Evolutionary conservation across 2,797 vertebrate genomes (phyloP).

Genomic region (Notoglanidium macrostoma): DNA sequence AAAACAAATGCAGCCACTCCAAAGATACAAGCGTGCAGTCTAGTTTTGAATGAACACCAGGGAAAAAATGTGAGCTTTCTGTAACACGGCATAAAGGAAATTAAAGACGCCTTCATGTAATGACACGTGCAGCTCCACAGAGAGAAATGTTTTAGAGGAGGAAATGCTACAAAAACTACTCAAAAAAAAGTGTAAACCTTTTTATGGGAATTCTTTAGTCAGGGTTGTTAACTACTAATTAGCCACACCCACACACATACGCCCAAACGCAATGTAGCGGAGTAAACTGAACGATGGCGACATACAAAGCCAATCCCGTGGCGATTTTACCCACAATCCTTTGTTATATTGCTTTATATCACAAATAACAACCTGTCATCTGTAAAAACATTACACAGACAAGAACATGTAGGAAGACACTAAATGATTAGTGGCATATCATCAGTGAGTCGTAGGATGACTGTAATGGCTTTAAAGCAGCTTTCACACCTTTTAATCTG

Average conservation of each 20-base stretch:
- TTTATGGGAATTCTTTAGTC: not conserved
- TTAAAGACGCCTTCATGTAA: not conserved
- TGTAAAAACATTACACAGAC: not conserved
- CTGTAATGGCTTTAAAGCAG: not conserved
- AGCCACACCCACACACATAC: not conserved
- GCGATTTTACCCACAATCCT: conserved; percentile 55
- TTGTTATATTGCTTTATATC: conserved; percentile 41
- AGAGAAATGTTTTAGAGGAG: not conserved
- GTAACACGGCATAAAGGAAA: not conserved
- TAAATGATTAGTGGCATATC: not conserved
- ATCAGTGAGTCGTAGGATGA: not conserved
- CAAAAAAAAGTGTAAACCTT: not conserved
- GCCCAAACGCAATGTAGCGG: not conserved
- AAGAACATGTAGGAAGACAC: not conserved
- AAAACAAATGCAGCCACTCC: not conserved
- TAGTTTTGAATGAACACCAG: not conserved
- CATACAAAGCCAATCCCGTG: conserved; percentile 33
- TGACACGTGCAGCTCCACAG: not conserved
- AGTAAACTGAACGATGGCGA: not conserved
- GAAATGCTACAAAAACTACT: not conserved
- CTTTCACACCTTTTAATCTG: not conserved
- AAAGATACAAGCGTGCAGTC: not conserved
- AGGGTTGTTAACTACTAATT: not conserved
- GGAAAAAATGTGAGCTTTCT: not conserved
- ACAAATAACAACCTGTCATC: not conserved